Evolutionary conservation across 2,888 invertebrate genomes (phyloP).

Genomic region (Dascillus cervinus): DNA sequence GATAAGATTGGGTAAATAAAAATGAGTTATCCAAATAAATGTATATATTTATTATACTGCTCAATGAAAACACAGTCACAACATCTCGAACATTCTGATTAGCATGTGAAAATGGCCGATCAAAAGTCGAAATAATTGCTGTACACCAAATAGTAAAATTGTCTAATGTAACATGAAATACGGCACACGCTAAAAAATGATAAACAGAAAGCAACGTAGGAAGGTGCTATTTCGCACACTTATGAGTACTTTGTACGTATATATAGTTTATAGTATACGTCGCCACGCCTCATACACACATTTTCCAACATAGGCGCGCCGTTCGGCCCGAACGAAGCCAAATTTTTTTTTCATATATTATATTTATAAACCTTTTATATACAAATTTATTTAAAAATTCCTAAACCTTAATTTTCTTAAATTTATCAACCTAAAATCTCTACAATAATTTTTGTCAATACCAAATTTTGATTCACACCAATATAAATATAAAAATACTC

Average conservation of each 20-base stretch:
- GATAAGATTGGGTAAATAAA: neutral
- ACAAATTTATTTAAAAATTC: conserved; percentile 62
- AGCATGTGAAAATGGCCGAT: conserved; percentile 14
- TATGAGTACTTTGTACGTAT: conserved; percentile 45
- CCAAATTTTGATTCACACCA: conserved; percentile 48
- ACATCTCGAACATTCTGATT: conserved; percentile 38
- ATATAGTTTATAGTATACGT: conserved; percentile 43
- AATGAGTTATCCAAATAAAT: conserved; percentile 54
- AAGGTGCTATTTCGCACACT: conserved; percentile 40
- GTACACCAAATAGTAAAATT: conserved; percentile 48
- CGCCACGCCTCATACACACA: conserved; percentile 40
- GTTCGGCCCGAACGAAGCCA: too few relatives aligned
- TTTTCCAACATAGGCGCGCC: conserved; percentile 21
- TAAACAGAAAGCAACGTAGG: conserved; percentile 39
- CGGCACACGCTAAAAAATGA: conserved; percentile 44
- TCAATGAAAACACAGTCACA: conserved; percentile 55
- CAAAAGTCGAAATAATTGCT: conserved; percentile 42
- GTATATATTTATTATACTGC: conserved; percentile 70
- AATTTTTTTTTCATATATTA: conserved; percentile 47
- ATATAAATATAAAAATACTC: conserved; percentile 48
- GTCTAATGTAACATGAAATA: conserved; percentile 47
- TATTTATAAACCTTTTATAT: conserved; percentile 58
- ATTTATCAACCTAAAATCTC: conserved; percentile 44
- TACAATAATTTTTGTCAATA: conserved; percentile 45
- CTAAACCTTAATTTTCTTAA: conserved; percentile 58